Conservation (phyloP, 2,888 invertebrate species). For the Diloba caeruleocephala region DNA sequence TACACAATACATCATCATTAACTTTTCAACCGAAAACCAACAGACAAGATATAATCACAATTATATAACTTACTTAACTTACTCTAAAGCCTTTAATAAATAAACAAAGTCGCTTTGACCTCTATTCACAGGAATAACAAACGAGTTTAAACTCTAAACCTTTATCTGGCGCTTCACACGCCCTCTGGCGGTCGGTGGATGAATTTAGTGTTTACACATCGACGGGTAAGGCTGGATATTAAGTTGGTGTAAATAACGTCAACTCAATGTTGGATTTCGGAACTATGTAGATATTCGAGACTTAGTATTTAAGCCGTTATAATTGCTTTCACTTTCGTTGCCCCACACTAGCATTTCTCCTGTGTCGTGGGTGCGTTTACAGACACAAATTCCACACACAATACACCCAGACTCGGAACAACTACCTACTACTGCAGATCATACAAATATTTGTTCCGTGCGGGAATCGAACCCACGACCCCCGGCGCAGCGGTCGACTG, state of each 20-base stretch:
- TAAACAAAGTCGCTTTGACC: conserved; percentile 52
- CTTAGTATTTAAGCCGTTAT: not conserved
- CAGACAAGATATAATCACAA: conserved; percentile 16
- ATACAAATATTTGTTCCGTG: no score
- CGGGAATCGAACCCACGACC: no score
- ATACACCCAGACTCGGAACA: no score
- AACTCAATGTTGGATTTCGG: conserved; percentile 5
- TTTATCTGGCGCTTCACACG: conserved; percentile 50
- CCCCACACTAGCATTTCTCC: no score
- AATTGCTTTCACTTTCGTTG: no score
- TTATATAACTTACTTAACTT: conserved; percentile 14
- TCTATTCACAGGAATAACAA: conserved; percentile 49
- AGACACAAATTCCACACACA: no score
- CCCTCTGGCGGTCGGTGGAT: conserved; percentile 35
- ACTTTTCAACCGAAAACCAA: conserved; percentile 5
- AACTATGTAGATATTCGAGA: conserved; percentile 8
- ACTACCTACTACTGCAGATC: no score
- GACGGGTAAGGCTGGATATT: conserved; percentile 19
- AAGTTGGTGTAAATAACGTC: conserved; percentile 21
- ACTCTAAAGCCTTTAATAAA: conserved; percentile 37
- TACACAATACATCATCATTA: no score
- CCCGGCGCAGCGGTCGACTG: no score
- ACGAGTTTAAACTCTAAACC: conserved; percentile 49
- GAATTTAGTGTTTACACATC: conserved; percentile 33
- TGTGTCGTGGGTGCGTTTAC: no score